Percentiles rank a stretch among this genome's conserved stretches.
phyloP scores from a whole-genome alignment of 1,140 invertebrate genomes.

The Drosophila tani region DNA sequence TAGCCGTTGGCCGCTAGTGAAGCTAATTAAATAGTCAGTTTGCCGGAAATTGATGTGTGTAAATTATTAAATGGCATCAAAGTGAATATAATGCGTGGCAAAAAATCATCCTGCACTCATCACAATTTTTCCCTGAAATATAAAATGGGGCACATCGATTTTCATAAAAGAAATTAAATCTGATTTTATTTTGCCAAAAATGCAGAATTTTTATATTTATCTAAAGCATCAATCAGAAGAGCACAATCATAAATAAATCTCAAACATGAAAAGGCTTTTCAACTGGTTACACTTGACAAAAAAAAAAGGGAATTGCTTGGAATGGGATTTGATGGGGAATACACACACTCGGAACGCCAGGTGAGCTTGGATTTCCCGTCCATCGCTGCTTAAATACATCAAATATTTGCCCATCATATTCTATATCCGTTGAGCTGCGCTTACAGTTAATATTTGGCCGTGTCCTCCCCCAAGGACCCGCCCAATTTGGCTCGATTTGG shows the following conservation, averaged over 20 bases:
- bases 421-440: slow-evolving; percentile 19
- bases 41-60: slow-evolving; percentile 13
- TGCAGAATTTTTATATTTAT: background rate
- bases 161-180: background rate
- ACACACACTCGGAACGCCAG: slow-evolving; percentile 3
- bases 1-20: background rate
- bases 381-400: slow-evolving; percentile 17
- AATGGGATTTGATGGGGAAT: background rate
- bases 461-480: slow-evolving; percentile 4
- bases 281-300: background rate
- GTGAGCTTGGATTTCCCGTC: slow-evolving; percentile 7
- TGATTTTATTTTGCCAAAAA: background rate
- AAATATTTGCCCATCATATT: slow-evolving; percentile 41
- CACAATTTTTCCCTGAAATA: background rate
- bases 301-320: background rate
- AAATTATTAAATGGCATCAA: slow-evolving; percentile 21
- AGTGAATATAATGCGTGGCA: background rate
- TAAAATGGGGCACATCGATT: too few species aligned
- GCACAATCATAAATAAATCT: too few species aligned
- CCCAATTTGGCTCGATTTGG: slow-evolving; percentile 10
- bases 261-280: background rate
- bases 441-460: slow-evolving; percentile 25
- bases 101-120: too few species aligned
- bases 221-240: background rate
- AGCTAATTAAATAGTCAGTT: slow-evolving; percentile 28